These are phyloP conservation scores for Bolborhynchus lineola DNA, from an alignment of 2,113 vertebrate genomes.

Conservation along the genomic window DNA sequence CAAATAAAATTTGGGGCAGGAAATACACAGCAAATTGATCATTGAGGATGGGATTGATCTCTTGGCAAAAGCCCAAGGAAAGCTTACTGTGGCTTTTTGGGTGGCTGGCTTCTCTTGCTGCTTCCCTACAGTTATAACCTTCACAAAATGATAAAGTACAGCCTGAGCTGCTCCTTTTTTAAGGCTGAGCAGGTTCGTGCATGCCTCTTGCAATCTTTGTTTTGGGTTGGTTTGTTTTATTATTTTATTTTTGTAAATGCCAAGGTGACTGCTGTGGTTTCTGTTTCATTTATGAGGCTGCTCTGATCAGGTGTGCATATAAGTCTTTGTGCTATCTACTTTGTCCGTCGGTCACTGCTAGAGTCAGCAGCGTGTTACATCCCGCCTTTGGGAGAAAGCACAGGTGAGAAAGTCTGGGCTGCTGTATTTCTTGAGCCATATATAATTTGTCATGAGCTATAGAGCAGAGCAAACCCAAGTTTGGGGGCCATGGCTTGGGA, in stretches of 20 bases:
- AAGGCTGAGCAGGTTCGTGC: neutral
- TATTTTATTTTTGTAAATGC: neutral
- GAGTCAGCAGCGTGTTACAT: fast-evolving
- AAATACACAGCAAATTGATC: neutral
- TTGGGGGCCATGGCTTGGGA: neutral
- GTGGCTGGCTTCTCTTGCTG: neutral
- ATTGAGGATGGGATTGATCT: neutral
- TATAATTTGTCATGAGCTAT: neutral
- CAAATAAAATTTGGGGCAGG: neutral
- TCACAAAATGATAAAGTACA: neutral
- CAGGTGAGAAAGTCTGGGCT: neutral
- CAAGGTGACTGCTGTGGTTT: neutral
- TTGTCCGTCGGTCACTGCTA: fast-evolving
- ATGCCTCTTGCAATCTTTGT: neutral
- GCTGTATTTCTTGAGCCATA: slow-evolving; percentile 4
- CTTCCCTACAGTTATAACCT: neutral
- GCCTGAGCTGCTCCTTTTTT: neutral
- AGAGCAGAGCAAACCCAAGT: neutral
- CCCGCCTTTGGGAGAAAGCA: neutral
- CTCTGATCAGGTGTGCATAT: neutral
- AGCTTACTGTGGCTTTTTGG: neutral
- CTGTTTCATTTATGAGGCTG: neutral
- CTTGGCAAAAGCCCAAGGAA: neutral
- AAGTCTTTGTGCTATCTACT: fast-evolving
- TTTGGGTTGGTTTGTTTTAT: neutral